These are phyloP conservation scores for Labeo catla DNA, from an alignment of 2,113 vertebrate genomes.

Conservation along the genomic window DNA sequence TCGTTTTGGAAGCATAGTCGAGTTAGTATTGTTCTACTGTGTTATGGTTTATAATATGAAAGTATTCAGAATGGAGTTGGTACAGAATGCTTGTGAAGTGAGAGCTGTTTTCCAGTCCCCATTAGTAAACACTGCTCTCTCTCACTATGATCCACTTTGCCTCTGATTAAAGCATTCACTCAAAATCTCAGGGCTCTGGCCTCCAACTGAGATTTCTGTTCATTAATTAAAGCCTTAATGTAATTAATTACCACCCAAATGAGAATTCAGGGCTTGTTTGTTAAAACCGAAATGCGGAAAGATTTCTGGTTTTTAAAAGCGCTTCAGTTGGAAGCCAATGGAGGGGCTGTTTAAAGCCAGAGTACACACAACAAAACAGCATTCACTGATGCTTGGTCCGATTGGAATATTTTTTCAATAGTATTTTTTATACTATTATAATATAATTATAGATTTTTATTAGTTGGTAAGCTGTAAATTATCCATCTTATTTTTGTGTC, in stretches of 20 bases:
- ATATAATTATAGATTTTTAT: not conserved
- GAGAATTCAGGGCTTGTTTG: constrained; percentile 57
- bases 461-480: not conserved
- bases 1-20: not conserved
- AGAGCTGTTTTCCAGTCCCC: constrained; percentile 31
- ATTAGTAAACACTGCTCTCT: constrained; percentile 51
- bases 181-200: constrained; percentile 58
- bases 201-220: constrained; percentile 64
- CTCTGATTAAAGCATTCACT: constrained; percentile 61
- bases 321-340: constrained; percentile 19
- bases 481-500: not conserved
- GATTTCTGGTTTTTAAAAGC: constrained; percentile 47
- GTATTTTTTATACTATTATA: not conserved
- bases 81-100: constrained; percentile 12
- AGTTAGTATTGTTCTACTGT: not conserved
- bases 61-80: constrained; percentile 6
- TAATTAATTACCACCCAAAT: constrained; percentile 62
- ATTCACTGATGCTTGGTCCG: not conserved
- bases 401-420: not conserved
- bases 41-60: constrained; percentile 9
- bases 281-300: constrained; percentile 54
- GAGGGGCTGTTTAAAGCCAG: not conserved
- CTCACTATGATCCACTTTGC: constrained; percentile 56
- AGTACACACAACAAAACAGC: constrained; percentile 4
- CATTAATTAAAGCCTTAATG: constrained; percentile 64